Evolutionary conservation across 2,888 invertebrate genomes (phyloP).

Genomic region (Linnaemya vulpina): DNA sequence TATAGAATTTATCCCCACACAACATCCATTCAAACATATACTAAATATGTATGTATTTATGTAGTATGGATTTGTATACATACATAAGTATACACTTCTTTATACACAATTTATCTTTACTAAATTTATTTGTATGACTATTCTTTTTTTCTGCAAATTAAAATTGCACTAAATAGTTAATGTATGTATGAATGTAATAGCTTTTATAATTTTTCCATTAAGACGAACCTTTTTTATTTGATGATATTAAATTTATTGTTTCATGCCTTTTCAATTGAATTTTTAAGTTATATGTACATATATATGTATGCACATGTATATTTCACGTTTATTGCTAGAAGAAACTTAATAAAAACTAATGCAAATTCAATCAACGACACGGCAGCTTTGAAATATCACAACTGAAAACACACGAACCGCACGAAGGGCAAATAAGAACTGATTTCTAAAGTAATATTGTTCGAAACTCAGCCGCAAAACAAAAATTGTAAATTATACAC

Average conservation of each 20-base stretch:
- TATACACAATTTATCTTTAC: not conserved
- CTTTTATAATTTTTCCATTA: slow-evolving; percentile 14
- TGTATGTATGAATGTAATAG: not conserved
- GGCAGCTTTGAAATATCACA: slow-evolving; percentile 8
- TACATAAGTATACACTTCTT: not conserved
- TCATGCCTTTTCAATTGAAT: slow-evolving; percentile 47
- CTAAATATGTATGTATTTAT: not conserved
- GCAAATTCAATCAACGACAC: slow-evolving; percentile 28
- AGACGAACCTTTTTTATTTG: slow-evolving; percentile 44
- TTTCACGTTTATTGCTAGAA: slow-evolving; percentile 39
- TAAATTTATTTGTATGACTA: not conserved
- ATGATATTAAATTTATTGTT: slow-evolving; percentile 36
- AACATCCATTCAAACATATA: not conserved
- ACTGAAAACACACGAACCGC: slow-evolving; percentile 55
- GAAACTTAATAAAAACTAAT: slow-evolving; percentile 6
- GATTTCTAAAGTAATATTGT: slow-evolving; percentile 54
- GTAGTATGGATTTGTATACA: not conserved
- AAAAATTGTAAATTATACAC: slow-evolving; percentile 57
- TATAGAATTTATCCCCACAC: not conserved
- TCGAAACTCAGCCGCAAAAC: slow-evolving; percentile 45
- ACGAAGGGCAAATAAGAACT: slow-evolving; percentile 69
- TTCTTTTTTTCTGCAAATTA: not conserved
- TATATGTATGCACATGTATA: not conserved
- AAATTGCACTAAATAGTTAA: not conserved
- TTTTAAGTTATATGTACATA: slow-evolving; percentile 17